Percentiles rank a stretch among this genome's conserved stretches.
Conservation (phyloP, 2,113 vertebrate species). For the Thinocorus orbignyianus region DNA sequence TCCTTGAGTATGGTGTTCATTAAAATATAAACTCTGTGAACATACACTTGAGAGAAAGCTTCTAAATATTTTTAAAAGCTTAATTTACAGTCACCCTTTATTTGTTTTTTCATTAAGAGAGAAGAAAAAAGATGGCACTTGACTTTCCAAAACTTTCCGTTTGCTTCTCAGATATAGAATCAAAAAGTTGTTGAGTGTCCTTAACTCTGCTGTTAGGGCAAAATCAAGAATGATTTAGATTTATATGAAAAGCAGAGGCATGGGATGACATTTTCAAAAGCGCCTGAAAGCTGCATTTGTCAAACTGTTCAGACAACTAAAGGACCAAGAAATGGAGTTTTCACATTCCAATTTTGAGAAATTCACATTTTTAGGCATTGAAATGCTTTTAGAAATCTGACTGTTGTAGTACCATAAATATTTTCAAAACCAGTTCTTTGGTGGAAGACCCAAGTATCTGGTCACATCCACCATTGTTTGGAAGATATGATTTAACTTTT, state of each 20-base stretch:
- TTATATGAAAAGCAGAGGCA: neutral
- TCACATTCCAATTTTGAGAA: neutral
- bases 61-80: constrained; percentile 57
- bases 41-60: constrained; percentile 1
- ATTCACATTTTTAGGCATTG: neutral
- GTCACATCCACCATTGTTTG: neutral
- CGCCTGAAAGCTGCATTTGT: neutral
- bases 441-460: neutral
- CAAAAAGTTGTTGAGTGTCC: constrained; percentile 20
- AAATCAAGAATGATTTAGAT: neutral
- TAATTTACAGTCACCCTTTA: constrained; percentile 35
- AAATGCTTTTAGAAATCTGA: neutral
- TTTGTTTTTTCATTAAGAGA: constrained; percentile 24
- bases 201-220: neutral
- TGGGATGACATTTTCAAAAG: neutral
- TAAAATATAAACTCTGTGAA: constrained; percentile 35
- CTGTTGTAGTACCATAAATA: neutral
- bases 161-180: constrained; percentile 3
- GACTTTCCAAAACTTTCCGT: constrained; percentile 31
- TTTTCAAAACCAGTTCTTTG: neutral
- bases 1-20: constrained; percentile 39
- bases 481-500: neutral
- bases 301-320: neutral
- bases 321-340: neutral
- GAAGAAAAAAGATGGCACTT: constrained; percentile 14